Evolutionary conservation across 2,797 vertebrate species (phyloP).

Genomic region (Carapus acus): DNA sequence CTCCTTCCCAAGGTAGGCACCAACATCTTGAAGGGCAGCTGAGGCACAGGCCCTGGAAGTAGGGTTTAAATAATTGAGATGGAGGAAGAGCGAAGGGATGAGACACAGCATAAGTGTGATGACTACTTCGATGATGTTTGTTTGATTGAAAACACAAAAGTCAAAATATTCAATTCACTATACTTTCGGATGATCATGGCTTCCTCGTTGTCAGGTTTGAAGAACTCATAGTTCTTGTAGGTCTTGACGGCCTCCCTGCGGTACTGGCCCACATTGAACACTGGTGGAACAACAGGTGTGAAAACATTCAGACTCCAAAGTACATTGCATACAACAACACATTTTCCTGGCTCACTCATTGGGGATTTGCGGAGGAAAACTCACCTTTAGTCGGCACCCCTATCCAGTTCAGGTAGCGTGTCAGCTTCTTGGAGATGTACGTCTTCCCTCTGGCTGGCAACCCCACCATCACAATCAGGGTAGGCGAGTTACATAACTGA

Average conservation of each 20-base stretch:
- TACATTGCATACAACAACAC: neutral
- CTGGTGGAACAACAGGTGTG: conserved; percentile 50
- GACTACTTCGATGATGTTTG: too few relatives aligned
- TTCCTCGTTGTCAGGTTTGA: conserved; percentile 83
- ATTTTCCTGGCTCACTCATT: neutral
- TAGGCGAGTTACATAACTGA: conserved; percentile 89
- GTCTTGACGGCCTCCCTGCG: conserved; percentile 81
- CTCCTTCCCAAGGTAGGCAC: conserved; percentile 74
- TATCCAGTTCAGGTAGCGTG: conserved; percentile 91
- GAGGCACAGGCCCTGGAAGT: conserved; percentile 79
- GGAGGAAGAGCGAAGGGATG: conserved; percentile 4
- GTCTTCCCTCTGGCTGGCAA: conserved; percentile 88
- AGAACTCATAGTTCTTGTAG: conserved; percentile 89
- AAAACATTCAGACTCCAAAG: neutral
- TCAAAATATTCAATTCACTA: too few relatives aligned
- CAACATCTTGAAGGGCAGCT: conserved; percentile 81
- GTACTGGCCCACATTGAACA: conserved; percentile 91
- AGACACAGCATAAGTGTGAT: neutral
- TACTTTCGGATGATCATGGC: conserved; percentile 86
- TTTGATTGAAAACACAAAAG: too few relatives aligned
- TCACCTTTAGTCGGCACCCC: conserved; percentile 85
- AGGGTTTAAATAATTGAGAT: conserved; percentile 2
- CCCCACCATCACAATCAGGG: conserved; percentile 89
- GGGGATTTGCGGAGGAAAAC: conserved; percentile 5
- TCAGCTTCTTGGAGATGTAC: conserved; percentile 89